Evolutionary conservation across 2,113 vertebrate genomes (phyloP), one percentile per base, ranked within the genome.

Genomic region (Laterallus jamaicensis): DNA sequence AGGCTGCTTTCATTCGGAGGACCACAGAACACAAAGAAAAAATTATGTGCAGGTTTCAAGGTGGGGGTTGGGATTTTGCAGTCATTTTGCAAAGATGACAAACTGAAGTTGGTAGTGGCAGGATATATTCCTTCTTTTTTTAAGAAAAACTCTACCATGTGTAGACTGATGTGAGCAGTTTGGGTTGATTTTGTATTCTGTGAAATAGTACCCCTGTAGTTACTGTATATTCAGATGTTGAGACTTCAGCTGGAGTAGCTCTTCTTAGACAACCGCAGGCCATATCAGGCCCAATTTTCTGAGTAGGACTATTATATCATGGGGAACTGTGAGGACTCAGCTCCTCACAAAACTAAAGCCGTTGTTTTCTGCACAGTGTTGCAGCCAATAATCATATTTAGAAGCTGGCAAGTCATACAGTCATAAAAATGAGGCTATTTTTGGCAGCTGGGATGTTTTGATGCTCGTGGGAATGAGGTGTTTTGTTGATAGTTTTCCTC

Each of bases 401-500:
- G 73, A 62, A 49, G 66, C 77, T 94, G 86, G 54, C 60, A 95
- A 42, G n/a, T 73, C 79, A 75, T 58, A 55, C 10, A 56, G 66
- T 76, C 80, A 82, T 92, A 93, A 96, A 96, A 96, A 93, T 49
- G 31, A 84, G 60, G 63, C 37, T 93, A 32, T 91, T 86, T 95
- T 94, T 92, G 93, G 85, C 88, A 90, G 40, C 19, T 52, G 49
- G 31, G 39, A 74, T 37, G 19, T 67, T 92, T 56, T 64, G 54
- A 94, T 77, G 29, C 90, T 94, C 9, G 0, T 69, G 86, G 82
- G 90, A 93, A 91, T 16, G 24, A 88, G 62, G 88, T 92, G 92
- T 94, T 96, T 85, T 82, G 76, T 54, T 96, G 88, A 93, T 82
- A 94, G 77, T 68, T 93, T 93, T 95, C 54, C 70, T 94, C 74